Conservation (phyloP, 2,797 vertebrate species). For the Acropternis orthonyx region DNA sequence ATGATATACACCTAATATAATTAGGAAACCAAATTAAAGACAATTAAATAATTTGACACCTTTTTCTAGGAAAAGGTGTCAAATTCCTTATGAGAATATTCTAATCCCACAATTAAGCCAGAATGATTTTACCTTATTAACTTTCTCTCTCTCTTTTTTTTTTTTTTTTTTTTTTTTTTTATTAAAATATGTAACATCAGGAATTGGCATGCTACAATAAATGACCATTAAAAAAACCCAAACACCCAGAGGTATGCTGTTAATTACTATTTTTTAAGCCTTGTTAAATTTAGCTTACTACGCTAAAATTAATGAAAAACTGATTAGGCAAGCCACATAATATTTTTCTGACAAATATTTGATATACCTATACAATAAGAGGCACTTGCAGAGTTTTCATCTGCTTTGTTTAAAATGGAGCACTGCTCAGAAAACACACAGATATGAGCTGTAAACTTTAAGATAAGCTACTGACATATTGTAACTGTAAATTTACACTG, state of each 20-base stretch:
- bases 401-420: background rate
- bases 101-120: background rate
- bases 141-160: background rate
- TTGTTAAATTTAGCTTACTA: background rate
- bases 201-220: background rate
- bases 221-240: background rate
- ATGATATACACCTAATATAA: background rate
- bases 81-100: background rate
- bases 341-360: background rate
- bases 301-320: background rate
- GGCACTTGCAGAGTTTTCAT: background rate
- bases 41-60: background rate
- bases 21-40: conserved; percentile 3
- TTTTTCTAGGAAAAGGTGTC: background rate
- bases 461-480: background rate
- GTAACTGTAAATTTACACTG: background rate
- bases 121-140: background rate
- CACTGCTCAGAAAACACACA: background rate
- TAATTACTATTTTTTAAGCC: background rate
- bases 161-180: background rate
- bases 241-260: background rate
- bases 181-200: background rate
- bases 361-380: background rate
- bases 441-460: background rate
- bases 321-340: background rate